phyloP scores from a whole-genome alignment of 2,888 invertebrate species.

The Fragum whitleyi region DNA sequence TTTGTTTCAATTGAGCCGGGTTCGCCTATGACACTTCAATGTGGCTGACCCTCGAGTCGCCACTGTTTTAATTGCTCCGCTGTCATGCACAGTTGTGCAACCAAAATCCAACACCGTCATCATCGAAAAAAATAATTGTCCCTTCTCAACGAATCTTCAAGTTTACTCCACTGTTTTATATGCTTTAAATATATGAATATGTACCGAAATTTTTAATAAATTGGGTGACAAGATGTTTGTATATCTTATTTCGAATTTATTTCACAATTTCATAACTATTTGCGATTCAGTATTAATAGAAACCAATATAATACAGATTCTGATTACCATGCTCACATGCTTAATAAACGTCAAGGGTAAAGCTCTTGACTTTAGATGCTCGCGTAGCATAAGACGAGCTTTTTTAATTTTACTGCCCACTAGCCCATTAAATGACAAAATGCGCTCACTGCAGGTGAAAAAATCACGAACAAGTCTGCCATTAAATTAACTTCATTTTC shows the following conservation, averaged over 20 bases:
- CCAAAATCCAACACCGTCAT: slow-evolving; percentile 37
- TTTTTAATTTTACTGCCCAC: slow-evolving; percentile 29
- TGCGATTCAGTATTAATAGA: no score
- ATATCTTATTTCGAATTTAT: no score
- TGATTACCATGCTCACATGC: background rate
- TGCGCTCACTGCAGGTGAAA: slow-evolving; percentile 20
- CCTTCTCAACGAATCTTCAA: slow-evolving; percentile 3
- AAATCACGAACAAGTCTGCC: slow-evolving; percentile 23
- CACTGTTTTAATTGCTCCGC: slow-evolving; percentile 60
- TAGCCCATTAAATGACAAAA: slow-evolving; percentile 26
- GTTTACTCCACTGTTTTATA: no score
- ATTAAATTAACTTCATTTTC: slow-evolving; percentile 39
- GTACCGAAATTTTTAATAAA: no score
- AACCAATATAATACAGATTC: no score
- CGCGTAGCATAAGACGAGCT: slow-evolving; percentile 19
- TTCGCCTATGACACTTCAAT: slow-evolving; percentile 59
- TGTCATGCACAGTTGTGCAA: slow-evolving; percentile 65
- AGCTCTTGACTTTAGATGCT: slow-evolving; percentile 26
- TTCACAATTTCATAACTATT: no score
- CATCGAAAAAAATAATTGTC: slow-evolving; percentile 46
- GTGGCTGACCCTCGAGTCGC: slow-evolving; percentile 46
- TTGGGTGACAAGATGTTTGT: no score
- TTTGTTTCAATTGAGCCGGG: slow-evolving; percentile 50
- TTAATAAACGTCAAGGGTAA: background rate
- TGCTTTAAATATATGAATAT: no score